These are phyloP conservation scores for Anthophora plumipes DNA, from an alignment of 2,888 invertebrate species.

Conservation along the genomic window DNA sequence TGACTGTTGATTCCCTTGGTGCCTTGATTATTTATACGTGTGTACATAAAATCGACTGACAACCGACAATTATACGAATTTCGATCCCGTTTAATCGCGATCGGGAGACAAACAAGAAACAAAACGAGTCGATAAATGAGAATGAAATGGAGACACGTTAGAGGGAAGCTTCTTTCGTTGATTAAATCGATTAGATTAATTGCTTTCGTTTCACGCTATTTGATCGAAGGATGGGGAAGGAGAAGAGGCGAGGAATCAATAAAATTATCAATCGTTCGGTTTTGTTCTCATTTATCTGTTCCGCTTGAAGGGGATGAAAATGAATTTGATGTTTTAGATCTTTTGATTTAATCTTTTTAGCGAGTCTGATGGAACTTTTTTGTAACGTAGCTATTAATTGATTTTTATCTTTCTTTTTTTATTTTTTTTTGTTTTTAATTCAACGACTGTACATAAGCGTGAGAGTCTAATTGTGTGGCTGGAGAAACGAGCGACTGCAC, in stretches of 20 bases:
- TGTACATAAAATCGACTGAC: conserved; percentile 67
- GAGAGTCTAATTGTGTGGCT: no score
- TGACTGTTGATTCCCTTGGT: conserved; percentile 72
- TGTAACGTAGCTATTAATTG: background rate
- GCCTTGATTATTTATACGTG: conserved; percentile 73
- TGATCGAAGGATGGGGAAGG: background rate
- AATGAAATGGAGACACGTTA: conserved; percentile 43
- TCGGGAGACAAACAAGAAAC: background rate
- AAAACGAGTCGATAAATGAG: conserved; percentile 57
- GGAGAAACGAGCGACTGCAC: conserved; percentile 38
- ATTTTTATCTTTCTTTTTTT: background rate
- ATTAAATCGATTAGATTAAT: conserved; percentile 2
- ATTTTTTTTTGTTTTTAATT: background rate
- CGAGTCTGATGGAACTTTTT: background rate
- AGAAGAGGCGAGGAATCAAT: background rate
- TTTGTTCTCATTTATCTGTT: conserved; percentile 55
- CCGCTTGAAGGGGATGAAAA: conserved; percentile 23
- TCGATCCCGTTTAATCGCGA: conserved; percentile 1
- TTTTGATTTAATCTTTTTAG: conserved; percentile 2
- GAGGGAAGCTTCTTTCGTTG: background rate
- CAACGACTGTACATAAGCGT: conserved; percentile 19
- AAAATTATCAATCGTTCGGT: conserved; percentile 9
- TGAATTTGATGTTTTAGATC: conserved; percentile 12
- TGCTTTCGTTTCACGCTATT: background rate
- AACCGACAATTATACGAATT: conserved; percentile 32